phyloP scores from a whole-genome alignment of 2,113 vertebrate genomes.

The Cichladusa arquata region DNA sequence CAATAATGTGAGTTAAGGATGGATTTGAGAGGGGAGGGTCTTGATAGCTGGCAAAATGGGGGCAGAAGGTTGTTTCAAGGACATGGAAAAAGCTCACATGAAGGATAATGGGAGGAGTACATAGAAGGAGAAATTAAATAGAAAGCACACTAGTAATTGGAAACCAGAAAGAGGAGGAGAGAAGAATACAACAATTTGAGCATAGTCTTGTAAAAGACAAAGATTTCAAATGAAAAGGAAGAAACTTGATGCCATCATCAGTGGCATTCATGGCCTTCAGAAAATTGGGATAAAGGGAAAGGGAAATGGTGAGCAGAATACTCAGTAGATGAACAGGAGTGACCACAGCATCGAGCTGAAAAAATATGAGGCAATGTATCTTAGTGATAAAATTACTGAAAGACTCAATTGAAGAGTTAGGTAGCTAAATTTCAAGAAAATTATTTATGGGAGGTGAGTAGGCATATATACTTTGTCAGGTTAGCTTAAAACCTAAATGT shows the following conservation, averaged over 20 bases:
- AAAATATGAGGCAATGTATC: not conserved
- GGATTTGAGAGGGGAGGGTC: not conserved
- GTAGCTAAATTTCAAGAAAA: not conserved
- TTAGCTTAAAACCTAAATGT: not conserved
- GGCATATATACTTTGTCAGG: rapidly evolving
- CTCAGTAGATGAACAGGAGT: not conserved
- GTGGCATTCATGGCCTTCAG: not conserved
- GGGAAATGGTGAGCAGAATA: not conserved
- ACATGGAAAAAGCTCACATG: not conserved
- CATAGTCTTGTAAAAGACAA: not conserved
- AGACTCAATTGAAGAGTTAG: not conserved
- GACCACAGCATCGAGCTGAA: not conserved
- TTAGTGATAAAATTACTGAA: not conserved
- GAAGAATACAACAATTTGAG: not conserved
- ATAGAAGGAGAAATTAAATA: not conserved
- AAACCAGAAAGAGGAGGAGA: not conserved
- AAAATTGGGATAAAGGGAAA: not conserved
- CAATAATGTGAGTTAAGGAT: not conserved
- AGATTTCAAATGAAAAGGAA: not conserved
- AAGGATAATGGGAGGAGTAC: not conserved
- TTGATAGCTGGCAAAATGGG: not conserved
- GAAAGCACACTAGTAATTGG: not conserved
- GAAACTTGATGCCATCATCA: not conserved
- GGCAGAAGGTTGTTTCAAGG: not conserved
- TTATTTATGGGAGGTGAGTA: not conserved